Percentiles rank a stretch among this genome's conserved stretches.
Evolutionary conservation across 2,797 vertebrate species (phyloP).

Genomic region (Clamator glandarius): DNA sequence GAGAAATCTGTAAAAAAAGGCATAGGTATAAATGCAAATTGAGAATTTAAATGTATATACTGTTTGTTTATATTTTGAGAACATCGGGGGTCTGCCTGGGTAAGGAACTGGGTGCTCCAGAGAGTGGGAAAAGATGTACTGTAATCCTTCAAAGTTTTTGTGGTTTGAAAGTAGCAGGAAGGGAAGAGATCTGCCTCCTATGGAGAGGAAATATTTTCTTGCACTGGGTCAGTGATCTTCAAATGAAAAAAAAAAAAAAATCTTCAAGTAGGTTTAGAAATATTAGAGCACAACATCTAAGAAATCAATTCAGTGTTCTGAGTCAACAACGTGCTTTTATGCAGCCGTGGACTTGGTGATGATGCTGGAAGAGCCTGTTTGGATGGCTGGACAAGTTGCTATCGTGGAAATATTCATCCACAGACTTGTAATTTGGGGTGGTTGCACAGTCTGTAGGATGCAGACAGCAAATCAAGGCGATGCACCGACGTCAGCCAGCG

Average conservation of each 20-base stretch:
- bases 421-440: not conserved
- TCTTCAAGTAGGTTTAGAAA: not conserved
- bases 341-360: accelerated
- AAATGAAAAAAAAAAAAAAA: not conserved
- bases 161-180: constrained; percentile 57
- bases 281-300: not conserved
- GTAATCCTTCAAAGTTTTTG: constrained; percentile 49
- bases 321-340: not conserved
- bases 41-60: not conserved
- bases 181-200: constrained; percentile 51
- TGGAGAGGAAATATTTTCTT: constrained; percentile 66
- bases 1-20: not conserved
- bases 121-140: constrained; percentile 48
- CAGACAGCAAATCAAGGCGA: not conserved
- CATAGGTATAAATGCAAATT: constrained; percentile 20
- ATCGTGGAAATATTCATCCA: not conserved
- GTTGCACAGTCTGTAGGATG: not conserved
- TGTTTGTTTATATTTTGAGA: constrained; percentile 45
- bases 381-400: not conserved
- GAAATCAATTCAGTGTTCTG: not conserved
- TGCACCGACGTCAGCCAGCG: not conserved
- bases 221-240: constrained; percentile 66
- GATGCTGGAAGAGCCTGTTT: not conserved
- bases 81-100: constrained; percentile 5
- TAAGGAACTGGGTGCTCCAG: constrained; percentile 30